Conservation (phyloP, 2,113 vertebrate species). For the Andinoacara biseriatus region DNA sequence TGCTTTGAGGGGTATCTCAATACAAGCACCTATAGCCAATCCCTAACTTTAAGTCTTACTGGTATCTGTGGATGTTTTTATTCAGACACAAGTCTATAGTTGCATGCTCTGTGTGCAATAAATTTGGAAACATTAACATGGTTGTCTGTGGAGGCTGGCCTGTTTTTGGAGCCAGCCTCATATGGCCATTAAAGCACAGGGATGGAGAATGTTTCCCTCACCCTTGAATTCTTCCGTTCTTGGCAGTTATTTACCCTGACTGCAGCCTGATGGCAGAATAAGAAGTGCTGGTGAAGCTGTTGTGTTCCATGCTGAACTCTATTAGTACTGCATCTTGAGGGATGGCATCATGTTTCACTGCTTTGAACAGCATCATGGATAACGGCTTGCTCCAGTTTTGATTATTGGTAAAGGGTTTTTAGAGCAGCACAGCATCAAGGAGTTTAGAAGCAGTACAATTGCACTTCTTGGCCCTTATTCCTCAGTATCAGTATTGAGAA, state of each 20-base stretch:
- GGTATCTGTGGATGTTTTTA: no score
- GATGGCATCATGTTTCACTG: conserved; percentile 47
- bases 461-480: background rate
- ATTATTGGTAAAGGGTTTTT: background rate
- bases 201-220: background rate
- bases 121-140: background rate
- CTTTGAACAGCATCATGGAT: background rate
- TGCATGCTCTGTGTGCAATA: background rate
- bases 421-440: no score
- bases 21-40: no score
- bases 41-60: no score
- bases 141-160: background rate
- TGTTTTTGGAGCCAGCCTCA: background rate
- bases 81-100: background rate
- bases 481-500: background rate
- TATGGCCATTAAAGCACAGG: background rate
- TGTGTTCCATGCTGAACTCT: background rate
- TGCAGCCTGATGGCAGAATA: conserved; percentile 11
- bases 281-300: background rate
- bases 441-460: no score
- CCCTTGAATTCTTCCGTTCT: background rate
- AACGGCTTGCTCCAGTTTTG: background rate
- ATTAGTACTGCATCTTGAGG: conserved; percentile 7
- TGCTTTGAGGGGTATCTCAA: no score
- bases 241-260: background rate